Percentiles rank a stretch among this genome's conserved stretches.
Evolutionary conservation across 2,888 invertebrate genomes (phyloP).

Genomic region (Lycocerus yunnanus): DNA sequence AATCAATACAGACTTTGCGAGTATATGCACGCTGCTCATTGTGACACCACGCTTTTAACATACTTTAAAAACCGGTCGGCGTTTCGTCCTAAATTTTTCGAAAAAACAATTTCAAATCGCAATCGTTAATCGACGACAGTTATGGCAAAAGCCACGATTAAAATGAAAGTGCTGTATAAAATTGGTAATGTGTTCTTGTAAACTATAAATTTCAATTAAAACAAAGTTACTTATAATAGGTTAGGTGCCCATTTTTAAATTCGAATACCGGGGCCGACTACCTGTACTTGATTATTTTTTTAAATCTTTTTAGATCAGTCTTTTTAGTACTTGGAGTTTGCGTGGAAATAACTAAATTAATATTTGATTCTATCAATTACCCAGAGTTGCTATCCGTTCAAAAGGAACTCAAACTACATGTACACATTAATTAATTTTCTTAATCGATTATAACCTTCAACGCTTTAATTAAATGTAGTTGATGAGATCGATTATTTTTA

Average conservation of each 20-base stretch:
- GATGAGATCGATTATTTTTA: background rate
- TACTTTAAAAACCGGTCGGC: slow-evolving; percentile 23
- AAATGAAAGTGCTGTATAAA: background rate
- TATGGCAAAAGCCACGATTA: background rate
- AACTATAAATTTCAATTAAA: background rate
- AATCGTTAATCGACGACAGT: background rate
- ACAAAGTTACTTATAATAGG: background rate
- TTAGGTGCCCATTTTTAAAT: background rate
- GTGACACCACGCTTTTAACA: slow-evolving; percentile 41
- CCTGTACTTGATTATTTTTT: background rate
- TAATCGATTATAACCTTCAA: background rate
- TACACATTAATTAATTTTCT: background rate
- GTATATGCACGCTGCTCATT: slow-evolving; percentile 56
- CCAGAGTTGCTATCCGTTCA: background rate
- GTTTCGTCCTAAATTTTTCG: background rate
- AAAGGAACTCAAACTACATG: background rate
- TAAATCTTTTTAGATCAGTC: background rate
- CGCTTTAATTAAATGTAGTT: background rate
- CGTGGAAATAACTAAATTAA: background rate
- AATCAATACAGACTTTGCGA: slow-evolving; percentile 51
- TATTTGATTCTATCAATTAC: background rate
- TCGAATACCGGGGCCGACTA: background rate
- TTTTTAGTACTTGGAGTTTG: background rate
- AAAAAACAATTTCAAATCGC: background rate
- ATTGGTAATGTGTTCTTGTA: background rate